These are phyloP conservation scores for Phalacrocorax brasilianus DNA, from an alignment of 2,113 vertebrate species.

Conservation along the genomic window DNA sequence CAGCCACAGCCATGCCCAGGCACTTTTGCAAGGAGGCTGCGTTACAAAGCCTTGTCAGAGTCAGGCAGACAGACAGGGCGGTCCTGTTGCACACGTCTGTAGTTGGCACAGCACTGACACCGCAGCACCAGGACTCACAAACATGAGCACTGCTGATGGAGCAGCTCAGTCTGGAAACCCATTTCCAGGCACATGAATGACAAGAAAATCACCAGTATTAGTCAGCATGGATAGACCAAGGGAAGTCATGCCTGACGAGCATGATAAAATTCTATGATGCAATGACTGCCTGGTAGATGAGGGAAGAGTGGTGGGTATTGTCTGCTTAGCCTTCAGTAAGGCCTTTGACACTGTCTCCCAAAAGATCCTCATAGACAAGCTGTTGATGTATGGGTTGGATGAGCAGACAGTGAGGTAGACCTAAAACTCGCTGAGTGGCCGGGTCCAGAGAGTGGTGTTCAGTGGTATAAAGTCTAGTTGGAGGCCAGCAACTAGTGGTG, in stretches of 20 bases:
- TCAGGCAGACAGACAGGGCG: neutral
- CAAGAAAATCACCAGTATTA: neutral
- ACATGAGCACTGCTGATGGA: neutral
- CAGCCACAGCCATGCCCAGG: neutral
- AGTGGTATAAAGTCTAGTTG: neutral
- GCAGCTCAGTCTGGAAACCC: neutral
- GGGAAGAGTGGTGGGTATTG: neutral
- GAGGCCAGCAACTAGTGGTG: neutral
- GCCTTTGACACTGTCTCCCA: neutral
- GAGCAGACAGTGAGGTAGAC: neutral
- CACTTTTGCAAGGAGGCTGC: neutral
- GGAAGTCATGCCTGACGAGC: neutral
- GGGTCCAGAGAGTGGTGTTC: neutral
- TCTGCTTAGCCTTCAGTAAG: neutral
- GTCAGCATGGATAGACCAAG: neutral
- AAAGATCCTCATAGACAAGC: neutral
- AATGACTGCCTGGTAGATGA: neutral
- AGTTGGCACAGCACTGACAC: neutral
- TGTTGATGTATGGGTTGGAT: neutral
- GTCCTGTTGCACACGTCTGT: neutral
- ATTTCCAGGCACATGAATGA: neutral
- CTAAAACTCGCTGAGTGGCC: neutral
- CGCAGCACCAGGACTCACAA: neutral
- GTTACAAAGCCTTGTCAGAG: neutral
- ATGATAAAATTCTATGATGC: neutral